phyloP scores from a whole-genome alignment of 2,113 vertebrate species.

The Gambusia holbrooki region DNA sequence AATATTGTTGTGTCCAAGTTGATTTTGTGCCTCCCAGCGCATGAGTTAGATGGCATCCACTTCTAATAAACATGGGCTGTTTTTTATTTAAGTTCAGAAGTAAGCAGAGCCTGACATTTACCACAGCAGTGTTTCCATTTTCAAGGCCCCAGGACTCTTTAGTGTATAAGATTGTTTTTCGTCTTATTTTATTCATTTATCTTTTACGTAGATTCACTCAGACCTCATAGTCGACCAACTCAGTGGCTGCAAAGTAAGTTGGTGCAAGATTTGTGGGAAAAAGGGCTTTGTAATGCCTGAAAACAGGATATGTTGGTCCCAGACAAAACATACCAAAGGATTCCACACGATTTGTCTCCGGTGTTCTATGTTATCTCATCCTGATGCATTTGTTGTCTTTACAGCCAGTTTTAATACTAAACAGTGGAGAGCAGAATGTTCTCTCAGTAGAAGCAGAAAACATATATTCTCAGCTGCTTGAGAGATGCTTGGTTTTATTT shows the following conservation, averaged over 20 bases:
- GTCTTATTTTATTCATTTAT: neutral
- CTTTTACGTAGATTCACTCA: neutral
- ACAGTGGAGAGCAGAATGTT: slow-evolving; percentile 32
- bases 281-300: slow-evolving; percentile 28
- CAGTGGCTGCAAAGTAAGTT: neutral
- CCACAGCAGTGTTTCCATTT: no score
- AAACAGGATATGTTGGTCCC: slow-evolving; percentile 66
- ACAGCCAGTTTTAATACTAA: slow-evolving; percentile 33
- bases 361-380: slow-evolving; percentile 60
- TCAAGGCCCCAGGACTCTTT: no score
- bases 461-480: neutral
- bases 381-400: slow-evolving; percentile 61
- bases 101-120: no score
- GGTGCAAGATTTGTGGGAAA: slow-evolving; percentile 55
- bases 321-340: slow-evolving; percentile 70
- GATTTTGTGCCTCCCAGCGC: no score
- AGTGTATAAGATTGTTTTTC: neutral
- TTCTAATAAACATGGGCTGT: no score
- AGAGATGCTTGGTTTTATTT: slow-evolving; percentile 31
- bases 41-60: no score
- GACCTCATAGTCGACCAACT: neutral
- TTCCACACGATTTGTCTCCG: slow-evolving; percentile 61
- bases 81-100: no score
- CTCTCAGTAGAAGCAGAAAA: neutral
- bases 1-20: no score